Evolutionary conservation across 2,797 vertebrate species (phyloP).

Genomic region (Periophthalmus magnuspinnatus): DNA sequence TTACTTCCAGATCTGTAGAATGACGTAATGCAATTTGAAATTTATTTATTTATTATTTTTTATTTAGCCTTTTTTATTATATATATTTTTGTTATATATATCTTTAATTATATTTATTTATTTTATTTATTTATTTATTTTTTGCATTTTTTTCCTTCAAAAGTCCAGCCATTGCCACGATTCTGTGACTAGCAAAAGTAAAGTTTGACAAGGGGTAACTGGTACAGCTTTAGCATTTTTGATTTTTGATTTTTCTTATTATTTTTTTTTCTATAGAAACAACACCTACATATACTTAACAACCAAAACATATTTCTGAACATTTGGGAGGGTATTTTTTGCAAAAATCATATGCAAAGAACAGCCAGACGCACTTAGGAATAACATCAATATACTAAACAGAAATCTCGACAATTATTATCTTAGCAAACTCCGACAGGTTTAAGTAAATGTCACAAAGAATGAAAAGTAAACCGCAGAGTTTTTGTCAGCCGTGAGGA

Average conservation of each 20-base stretch:
- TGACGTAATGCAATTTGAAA: no score
- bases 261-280: no score
- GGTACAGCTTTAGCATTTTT: no score
- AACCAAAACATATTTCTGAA: not conserved
- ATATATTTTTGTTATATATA: not conserved
- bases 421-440: conserved; percentile 43
- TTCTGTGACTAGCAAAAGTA: no score
- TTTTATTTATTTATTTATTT: not conserved
- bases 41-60: no score
- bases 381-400: conserved; percentile 38
- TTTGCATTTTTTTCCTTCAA: not conserved
- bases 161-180: no score
- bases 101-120: no score
- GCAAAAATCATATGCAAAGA: not conserved
- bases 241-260: no score
- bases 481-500: conserved; percentile 34
- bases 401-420: conserved; percentile 22
- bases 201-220: no score
- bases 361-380: conserved; percentile 21
- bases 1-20: no score
- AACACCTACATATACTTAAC: not conserved
- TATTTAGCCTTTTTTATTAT: not conserved
- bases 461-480: conserved; percentile 47
- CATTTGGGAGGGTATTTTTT: not conserved
- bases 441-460: conserved; percentile 58